These are phyloP conservation scores for Mastomys natalensis DNA, from an alignment of 2,113 vertebrate species.

Conservation along the genomic window DNA sequence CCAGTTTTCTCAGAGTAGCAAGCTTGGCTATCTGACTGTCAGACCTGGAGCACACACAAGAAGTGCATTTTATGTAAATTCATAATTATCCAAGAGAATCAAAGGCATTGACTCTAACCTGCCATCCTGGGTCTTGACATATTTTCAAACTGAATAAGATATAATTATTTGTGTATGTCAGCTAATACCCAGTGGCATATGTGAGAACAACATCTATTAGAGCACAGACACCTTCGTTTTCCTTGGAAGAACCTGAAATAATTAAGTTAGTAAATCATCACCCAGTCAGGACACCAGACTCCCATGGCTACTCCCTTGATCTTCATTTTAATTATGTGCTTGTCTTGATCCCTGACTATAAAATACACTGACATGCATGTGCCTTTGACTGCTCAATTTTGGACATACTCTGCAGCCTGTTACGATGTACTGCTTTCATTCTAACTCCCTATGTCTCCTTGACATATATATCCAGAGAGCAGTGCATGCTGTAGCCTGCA, in stretches of 20 bases:
- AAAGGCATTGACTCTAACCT: constrained; percentile 76
- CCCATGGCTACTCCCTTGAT: constrained; percentile 42
- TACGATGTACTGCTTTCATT: constrained; percentile 52
- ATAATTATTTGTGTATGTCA: constrained; percentile 73
- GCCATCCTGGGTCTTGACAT: constrained; percentile 33
- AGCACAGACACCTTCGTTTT: constrained; percentile 27
- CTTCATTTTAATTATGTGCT: constrained; percentile 54
- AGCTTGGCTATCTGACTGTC: constrained; percentile 63
- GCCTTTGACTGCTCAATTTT: constrained; percentile 50
- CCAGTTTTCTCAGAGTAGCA: constrained; percentile 46
- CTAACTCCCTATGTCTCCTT: constrained; percentile 16
- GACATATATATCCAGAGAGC: background rate
- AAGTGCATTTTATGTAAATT: constrained; percentile 77
- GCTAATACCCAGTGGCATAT: constrained; percentile 66
- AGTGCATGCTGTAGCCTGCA: background rate
- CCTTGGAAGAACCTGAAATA: constrained; percentile 71
- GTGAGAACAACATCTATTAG: constrained; percentile 75
- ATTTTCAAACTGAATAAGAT: constrained; percentile 70
- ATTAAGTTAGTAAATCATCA: constrained; percentile 78
- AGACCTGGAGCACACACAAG: constrained; percentile 59
- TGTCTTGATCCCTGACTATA: constrained; percentile 60
- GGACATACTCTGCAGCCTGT: constrained; percentile 32
- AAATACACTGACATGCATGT: constrained; percentile 43
- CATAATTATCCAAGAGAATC: constrained; percentile 80
- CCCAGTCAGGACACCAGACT: constrained; percentile 55